Base-by-base conservation (phyloP, 2,888 invertebrate genomes). In the Argyresthia goedartella region DNA sequence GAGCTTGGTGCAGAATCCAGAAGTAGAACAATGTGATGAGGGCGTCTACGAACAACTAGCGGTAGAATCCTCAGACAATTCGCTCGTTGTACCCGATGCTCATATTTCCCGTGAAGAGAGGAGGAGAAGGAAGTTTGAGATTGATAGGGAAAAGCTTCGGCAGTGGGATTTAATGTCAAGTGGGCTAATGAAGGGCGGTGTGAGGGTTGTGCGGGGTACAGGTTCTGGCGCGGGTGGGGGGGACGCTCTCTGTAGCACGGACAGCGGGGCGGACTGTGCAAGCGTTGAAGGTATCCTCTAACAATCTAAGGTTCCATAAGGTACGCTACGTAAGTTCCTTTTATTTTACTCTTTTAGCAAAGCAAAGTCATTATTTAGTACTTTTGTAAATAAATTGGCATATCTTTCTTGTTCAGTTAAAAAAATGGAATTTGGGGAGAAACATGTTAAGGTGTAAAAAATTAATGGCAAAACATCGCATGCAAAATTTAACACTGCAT, bases 111-210 rank as follows among this genome's bases (percentile, higher is more conserved):
- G 60, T 49, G 55, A 55, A 39, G 59, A 58, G 48, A 72, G 56
- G 53, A 71, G 64, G 55, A 78, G 69, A 63, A 88, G 63, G 78
- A 88, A 87, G 51, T 87, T 89, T 63, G 91, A 91, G 74, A 91
- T 95, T 65, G 95, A 95, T 82, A 90, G 95, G 64, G 95, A 95
- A 81, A 95, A 93, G 62, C 88, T 95, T 62, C 89, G 95, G 51
- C 95, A 95, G 69, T 95, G 95, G 95, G 95, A 95, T 81, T 89
- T 95, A 65, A 90, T 95, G 91, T 95, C 95, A 55, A 95, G 95
- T 87, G 95, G 91, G 59, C 86, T 92, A 62, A 90, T 91, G 89
- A 91, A 82, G 64, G 73, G 71, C 59, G 74, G 71, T 56, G 63
- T 61, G 63, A 76, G 76, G 62, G 73, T 77, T 66, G 81, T 79